These are phyloP conservation scores for Anthophora plumipes DNA, from an alignment of 2,888 invertebrate genomes.

Conservation along the genomic window DNA sequence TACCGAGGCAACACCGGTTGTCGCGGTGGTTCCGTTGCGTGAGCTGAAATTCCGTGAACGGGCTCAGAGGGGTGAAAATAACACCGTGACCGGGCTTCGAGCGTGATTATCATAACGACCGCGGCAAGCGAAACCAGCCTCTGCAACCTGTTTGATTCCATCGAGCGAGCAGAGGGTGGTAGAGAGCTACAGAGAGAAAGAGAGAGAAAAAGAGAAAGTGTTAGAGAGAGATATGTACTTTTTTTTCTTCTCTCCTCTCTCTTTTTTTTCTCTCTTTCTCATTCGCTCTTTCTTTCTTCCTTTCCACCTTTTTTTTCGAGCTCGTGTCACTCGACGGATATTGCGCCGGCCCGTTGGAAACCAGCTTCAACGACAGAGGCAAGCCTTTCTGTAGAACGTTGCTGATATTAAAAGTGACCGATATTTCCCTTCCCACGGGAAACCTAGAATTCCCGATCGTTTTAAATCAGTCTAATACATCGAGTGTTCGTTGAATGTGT, in stretches of 20 bases:
- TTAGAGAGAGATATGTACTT: no score
- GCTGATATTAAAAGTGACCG: conserved; percentile 39
- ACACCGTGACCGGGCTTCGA: conserved; percentile 25
- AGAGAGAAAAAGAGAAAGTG: no score
- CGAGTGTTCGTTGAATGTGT: conserved; percentile 5
- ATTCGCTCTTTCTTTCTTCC: not conserved
- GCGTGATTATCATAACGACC: conserved; percentile 53
- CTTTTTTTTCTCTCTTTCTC: not conserved
- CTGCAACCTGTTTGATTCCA: conserved; percentile 57
- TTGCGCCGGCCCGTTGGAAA: conserved; percentile 2
- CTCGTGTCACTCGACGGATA: conserved; percentile 5
- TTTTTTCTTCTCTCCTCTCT: not conserved
- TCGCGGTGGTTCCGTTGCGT: conserved; percentile 14
- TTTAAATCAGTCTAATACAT: not conserved
- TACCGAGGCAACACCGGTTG: not conserved
- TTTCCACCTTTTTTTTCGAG: no score
- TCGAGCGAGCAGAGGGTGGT: not conserved
- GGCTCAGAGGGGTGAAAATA: conserved; percentile 12
- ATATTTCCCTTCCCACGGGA: conserved; percentile 10
- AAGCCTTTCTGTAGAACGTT: not conserved
- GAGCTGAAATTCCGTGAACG: conserved; percentile 10
- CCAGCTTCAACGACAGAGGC: not conserved
- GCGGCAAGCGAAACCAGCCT: conserved; percentile 3
- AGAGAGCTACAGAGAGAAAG: no score
- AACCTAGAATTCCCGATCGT: not conserved